These are phyloP conservation scores for Florisuga fusca DNA, from an alignment of 2,797 vertebrate genomes.

Conservation along the genomic window DNA sequence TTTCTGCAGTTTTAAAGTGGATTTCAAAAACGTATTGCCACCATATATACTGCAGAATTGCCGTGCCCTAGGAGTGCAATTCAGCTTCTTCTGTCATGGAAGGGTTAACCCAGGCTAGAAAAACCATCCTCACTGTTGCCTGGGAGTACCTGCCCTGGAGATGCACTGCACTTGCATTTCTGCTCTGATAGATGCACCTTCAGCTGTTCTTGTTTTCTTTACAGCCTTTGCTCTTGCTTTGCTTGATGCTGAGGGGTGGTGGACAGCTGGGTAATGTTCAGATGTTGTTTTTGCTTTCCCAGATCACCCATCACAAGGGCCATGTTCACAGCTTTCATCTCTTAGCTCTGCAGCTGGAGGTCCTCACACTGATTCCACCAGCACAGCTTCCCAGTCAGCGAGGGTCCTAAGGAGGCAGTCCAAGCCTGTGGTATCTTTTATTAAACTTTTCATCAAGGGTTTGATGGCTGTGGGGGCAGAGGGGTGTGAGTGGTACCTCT, in stretches of 20 bases:
- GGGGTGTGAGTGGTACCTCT: neutral
- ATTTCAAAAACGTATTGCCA: neutral
- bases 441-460: neutral
- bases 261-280: neutral
- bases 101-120: neutral
- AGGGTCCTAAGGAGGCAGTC: constrained; percentile 86
- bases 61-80: neutral
- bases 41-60: neutral
- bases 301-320: constrained; percentile 86
- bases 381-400: constrained; percentile 70
- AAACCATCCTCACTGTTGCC: neutral
- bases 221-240: neutral
- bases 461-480: neutral
- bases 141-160: neutral
- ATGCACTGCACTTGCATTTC: neutral
- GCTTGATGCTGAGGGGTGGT: neutral
- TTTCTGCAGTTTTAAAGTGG: neutral
- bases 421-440: constrained; percentile 86
- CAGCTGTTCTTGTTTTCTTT: neutral
- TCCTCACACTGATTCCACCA: constrained; percentile 73
- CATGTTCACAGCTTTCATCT: constrained; percentile 85
- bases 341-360: constrained; percentile 80
- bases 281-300: constrained; percentile 4
- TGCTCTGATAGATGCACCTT: neutral
- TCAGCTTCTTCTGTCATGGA: neutral